Evolutionary conservation across 2,888 invertebrate species (phyloP), one percentile per base, ranked within the genome.

Genomic region (Philhelius pedissequus): DNA sequence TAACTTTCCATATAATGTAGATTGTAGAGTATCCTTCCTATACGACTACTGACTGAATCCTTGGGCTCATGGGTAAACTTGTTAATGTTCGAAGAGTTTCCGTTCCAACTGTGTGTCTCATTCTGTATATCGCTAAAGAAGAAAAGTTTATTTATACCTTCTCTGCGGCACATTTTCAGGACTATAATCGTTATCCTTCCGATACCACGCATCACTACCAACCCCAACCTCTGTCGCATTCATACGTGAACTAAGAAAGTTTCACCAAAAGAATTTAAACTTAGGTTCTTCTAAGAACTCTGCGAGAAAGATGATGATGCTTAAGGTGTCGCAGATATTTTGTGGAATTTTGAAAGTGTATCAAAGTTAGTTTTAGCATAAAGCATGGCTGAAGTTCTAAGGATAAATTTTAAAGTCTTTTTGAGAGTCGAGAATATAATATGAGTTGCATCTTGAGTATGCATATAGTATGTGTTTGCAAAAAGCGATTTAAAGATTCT

Each of bases 271-370:
- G 82, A 83, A 83, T 73, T 77, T 83, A 64, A 68, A 73, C 54
- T 83, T 83, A 9, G 62, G 45, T 56, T 62, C 68, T 56, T 62
- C 68, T 74, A 69, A 22, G 22, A 22, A 11, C 13, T 6, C 22
- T 20, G 11, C 20, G 40, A 54, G 25, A 20, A 27, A 40, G 40
- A 43, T 62, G 64, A 64, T 48, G 78, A 74, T 78, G 78, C 78
- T 74, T 77, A 64, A 83, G 82, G 82, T 83, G 82, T 83, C 82
- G 82, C 82, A 74, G 82, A 78, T 56, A 69, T 77, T 68, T 45
- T 62, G n/a, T 25, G 43, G 62, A 83, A 78, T 83, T 78, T 40
- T 20, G 62, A 83, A 83, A 83, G 30, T 78, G 73, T 83, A 78
- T 78, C 82, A 74, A 83, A 83, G 73, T 83, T 50, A 78, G 78